These are phyloP conservation scores for Amiota communis DNA, from an alignment of 2,888 invertebrate genomes.

Conservation along the genomic window DNA sequence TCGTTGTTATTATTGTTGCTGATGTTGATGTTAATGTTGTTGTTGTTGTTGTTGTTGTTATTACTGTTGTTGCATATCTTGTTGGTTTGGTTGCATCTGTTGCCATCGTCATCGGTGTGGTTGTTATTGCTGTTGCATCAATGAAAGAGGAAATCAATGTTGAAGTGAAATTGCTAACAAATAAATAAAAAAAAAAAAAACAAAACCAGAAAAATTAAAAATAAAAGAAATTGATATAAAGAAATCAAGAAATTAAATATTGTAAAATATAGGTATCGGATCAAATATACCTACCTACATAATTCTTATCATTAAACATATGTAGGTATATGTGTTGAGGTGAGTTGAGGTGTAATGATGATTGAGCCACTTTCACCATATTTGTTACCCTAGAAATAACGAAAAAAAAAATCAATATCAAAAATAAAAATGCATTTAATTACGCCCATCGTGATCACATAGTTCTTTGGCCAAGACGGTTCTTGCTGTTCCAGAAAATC, in stretches of 20 bases:
- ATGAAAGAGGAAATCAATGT: constrained; percentile 25
- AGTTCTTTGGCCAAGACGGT: no score
- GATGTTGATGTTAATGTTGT: neutral
- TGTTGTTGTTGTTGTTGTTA: constrained; percentile 14
- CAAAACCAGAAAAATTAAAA: constrained; percentile 7
- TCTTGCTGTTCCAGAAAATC: no score
- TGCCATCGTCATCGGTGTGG: neutral
- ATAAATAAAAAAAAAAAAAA: no score
- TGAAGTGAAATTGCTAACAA: constrained; percentile 5
- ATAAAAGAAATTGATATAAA: constrained; percentile 16
- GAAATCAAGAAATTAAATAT: neutral
- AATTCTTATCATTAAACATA: no score
- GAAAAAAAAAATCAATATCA: no score
- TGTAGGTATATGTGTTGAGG: no score
- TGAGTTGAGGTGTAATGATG: no score
- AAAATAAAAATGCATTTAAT: no score
- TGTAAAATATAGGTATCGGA: neutral
- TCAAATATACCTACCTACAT: no score
- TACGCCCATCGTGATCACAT: no score
- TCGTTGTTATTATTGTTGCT: constrained; percentile 11
- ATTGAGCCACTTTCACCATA: no score
- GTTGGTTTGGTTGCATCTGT: constrained; percentile 8
- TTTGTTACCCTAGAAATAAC: no score
- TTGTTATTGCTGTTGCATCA: neutral
- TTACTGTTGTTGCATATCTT: neutral